Evolutionary conservation across 2,797 vertebrate species (phyloP).

Genomic region (Mico argentatus): DNA sequence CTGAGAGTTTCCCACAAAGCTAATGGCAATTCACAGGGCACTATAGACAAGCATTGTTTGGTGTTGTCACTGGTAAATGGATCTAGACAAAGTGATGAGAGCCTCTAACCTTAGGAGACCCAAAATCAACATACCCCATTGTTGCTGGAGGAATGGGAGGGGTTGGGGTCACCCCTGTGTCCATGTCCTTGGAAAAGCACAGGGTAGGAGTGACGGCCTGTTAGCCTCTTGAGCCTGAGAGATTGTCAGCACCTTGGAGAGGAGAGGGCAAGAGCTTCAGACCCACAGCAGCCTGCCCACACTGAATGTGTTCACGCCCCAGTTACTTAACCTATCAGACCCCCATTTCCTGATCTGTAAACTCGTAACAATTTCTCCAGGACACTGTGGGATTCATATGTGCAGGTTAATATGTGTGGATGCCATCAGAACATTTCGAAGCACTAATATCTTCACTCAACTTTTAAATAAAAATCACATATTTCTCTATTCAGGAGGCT

Average conservation of each 20-base stretch:
- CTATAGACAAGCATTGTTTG: background rate
- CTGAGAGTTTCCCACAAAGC: background rate
- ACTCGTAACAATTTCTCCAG: background rate
- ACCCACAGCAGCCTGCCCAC: background rate
- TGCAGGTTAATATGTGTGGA: background rate
- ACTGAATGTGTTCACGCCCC: too few relatives aligned
- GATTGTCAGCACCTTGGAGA: background rate
- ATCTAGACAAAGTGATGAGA: background rate
- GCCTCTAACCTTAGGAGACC: background rate
- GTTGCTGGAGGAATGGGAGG: background rate
- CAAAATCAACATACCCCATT: background rate
- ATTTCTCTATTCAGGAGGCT: too few relatives aligned
- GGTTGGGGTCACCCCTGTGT: background rate
- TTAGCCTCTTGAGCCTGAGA: background rate
- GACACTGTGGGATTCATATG: background rate
- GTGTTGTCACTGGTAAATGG: background rate
- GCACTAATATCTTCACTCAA: background rate
- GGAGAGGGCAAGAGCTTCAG: background rate
- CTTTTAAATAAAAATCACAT: background rate
- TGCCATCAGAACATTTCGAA: background rate
- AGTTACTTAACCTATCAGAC: background rate
- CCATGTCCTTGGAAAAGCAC: background rate
- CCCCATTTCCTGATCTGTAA: background rate
- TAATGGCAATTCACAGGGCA: background rate
- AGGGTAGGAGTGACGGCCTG: accelerated